Evolutionary conservation across 2,113 vertebrate species (phyloP).

Genomic region (Zootoca vivipara): DNA sequence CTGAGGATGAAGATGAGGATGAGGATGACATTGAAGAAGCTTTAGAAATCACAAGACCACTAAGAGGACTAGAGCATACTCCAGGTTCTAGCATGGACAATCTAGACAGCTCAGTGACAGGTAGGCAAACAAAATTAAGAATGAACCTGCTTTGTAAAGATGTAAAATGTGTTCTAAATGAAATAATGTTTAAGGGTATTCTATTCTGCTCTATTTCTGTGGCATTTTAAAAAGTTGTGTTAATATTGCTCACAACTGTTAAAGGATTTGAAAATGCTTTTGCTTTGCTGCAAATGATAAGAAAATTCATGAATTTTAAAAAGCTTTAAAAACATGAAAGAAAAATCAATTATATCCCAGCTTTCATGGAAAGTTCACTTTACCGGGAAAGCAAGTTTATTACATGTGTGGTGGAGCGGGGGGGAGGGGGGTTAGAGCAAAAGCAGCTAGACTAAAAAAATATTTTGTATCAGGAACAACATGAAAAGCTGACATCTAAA

Average conservation of each 20-base stretch:
- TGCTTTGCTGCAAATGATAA: slow-evolving; percentile 85
- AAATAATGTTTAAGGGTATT: slow-evolving; percentile 55
- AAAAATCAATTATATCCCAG: slow-evolving; percentile 75
- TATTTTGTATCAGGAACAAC: slow-evolving; percentile 62
- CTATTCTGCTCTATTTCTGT: slow-evolving; percentile 69
- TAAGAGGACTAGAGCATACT: slow-evolving; percentile 91
- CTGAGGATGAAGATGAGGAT: slow-evolving; percentile 90
- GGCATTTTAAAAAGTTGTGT: slow-evolving; percentile 71
- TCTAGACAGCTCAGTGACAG: slow-evolving; percentile 97
- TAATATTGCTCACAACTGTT: slow-evolving; percentile 79
- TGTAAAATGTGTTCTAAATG: slow-evolving; percentile 54
- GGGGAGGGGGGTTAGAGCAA: slow-evolving; percentile 17
- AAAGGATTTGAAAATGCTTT: slow-evolving; percentile 81
- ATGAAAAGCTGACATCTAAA: slow-evolving; percentile 60
- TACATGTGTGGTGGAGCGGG: slow-evolving; percentile 35
- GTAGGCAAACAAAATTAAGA: slow-evolving; percentile 71
- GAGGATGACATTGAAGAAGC: slow-evolving; percentile 92
- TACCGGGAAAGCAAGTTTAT: slow-evolving; percentile 60
- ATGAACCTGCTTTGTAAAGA: slow-evolving; percentile 53
- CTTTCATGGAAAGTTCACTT: slow-evolving; percentile 76
- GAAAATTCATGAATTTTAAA: slow-evolving; percentile 95
- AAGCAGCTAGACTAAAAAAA: slow-evolving; percentile 55
- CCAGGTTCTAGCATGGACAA: slow-evolving; percentile 98
- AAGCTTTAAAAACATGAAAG: slow-evolving; percentile 78
- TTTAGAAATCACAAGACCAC: slow-evolving; percentile 88